Percentiles rank a stretch among this genome's conserved stretches.
Conservation (phyloP, 2,888 invertebrate genomes). For the Luperina nickerlii region DNA sequence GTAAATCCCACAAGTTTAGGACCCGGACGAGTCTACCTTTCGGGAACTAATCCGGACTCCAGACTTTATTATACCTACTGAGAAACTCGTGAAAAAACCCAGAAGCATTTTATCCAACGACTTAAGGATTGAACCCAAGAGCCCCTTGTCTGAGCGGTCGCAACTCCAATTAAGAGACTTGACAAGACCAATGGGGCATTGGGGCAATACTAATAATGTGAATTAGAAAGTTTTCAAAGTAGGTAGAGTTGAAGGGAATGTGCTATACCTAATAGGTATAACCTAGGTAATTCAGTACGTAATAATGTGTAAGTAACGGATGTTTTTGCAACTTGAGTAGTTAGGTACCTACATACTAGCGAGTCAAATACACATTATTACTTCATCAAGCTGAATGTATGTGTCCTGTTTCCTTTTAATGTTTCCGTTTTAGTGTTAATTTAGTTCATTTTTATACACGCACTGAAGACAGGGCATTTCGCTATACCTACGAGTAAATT, state of each 20-base stretch:
- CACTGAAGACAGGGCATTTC: conserved; percentile 17
- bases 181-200: background rate
- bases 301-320: conserved; percentile 18
- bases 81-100: background rate
- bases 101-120: too few relatives aligned
- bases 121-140: background rate
- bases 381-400: conserved; percentile 11
- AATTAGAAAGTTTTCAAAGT: background rate
- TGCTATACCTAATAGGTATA: background rate
- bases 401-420: conserved; percentile 36
- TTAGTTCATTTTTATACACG: conserved; percentile 26
- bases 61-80: background rate
- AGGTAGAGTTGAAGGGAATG: background rate
- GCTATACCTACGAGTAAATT: background rate
- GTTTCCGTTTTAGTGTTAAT: conserved; percentile 33
- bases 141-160: background rate
- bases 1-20: background rate
- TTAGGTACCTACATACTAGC: background rate
- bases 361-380: conserved; percentile 17
- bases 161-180: background rate
- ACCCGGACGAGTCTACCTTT: background rate
- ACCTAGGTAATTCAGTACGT: background rate
- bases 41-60: background rate
- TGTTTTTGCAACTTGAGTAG: conserved; percentile 13
- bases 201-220: background rate